Evolutionary conservation across 2,113 vertebrate genomes (phyloP).

Genomic region (Bungarus multicinctus): DNA sequence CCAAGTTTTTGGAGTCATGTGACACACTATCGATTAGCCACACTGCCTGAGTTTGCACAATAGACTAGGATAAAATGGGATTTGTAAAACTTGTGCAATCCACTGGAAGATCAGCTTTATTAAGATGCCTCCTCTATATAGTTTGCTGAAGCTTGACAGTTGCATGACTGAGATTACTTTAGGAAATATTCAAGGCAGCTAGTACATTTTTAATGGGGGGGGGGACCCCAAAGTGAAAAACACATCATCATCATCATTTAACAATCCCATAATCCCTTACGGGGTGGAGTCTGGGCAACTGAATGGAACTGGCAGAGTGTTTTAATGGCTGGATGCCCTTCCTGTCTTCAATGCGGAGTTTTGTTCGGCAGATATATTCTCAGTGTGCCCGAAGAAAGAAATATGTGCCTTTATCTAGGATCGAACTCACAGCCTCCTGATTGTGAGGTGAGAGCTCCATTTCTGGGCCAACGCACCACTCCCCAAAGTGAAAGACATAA

Average conservation of each 20-base stretch:
- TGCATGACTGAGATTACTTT: background rate
- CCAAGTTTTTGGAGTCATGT: background rate
- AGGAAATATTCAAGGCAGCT: background rate
- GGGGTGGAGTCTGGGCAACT: too few relatives aligned
- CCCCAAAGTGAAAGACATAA: background rate
- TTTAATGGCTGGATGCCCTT: too few relatives aligned
- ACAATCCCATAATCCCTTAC: too few relatives aligned
- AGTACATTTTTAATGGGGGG: background rate
- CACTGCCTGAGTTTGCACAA: background rate
- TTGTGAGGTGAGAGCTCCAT: too few relatives aligned
- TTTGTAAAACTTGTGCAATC: background rate
- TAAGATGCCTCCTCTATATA: background rate
- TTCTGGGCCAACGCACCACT: too few relatives aligned
- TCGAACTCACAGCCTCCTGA: too few relatives aligned
- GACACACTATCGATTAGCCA: background rate
- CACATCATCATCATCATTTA: too few relatives aligned
- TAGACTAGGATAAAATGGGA: background rate
- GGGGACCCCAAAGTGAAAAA: background rate
- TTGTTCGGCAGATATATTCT: too few relatives aligned
- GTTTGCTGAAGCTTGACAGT: background rate
- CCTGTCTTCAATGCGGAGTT: too few relatives aligned
- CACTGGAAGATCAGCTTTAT: background rate
- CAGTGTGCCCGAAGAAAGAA: too few relatives aligned
- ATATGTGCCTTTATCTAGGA: too few relatives aligned
- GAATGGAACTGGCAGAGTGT: too few relatives aligned